Base-by-base conservation (phyloP, 2,888 invertebrate genomes). In the Uropetala carovei region DNA sequence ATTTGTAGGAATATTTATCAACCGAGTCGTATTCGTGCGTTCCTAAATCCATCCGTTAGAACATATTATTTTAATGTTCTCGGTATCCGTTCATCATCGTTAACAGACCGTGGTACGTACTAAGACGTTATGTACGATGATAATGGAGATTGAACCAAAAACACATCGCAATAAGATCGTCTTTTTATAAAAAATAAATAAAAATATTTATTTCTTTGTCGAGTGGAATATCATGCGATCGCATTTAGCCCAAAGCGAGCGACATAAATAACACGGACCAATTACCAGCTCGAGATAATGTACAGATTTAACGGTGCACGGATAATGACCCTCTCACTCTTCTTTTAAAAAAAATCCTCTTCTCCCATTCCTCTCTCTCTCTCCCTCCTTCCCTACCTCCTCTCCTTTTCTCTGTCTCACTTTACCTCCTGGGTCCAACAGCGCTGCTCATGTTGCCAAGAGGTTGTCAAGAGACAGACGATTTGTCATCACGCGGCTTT, bases 401-500 rank as follows among this genome's bases (percentile, higher is more conserved):
- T 83, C 9, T 18, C n/a, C 13, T 16, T 82, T 57, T 57, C 9
- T 56, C 56, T 30, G 83, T 83, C 83, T 22, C 64, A 43, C 43
- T 64, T 27, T 16, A 18, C 64, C 89, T 68, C 89, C 60, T 43
- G 18, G 58, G 59, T n/a, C 57, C 83, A 43, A 89, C 89, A 43
- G 18, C 60, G 64, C 64, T n/a, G 30, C 89, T 89, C 89, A 89
- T 89, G 89, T 89, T 89, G 22, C 89, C 89, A 64, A 89, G 64
- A 89, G 27, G 43, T 89, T 89, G 89, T 89, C 89, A 68, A 43
- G 68, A 64, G 89, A 89, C 89, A 43, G 89, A 68, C 89, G 30
- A 89, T 89, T 89, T 89, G 89, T 89, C 89, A 89, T 89, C 89
- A 64, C 43, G 89, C 16, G 89, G 64, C 30, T 89, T 89, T 89